Conservation (phyloP, 37 sponge, comb jelly and placozoan species). For the Cliona cf. orientalis region DNA sequence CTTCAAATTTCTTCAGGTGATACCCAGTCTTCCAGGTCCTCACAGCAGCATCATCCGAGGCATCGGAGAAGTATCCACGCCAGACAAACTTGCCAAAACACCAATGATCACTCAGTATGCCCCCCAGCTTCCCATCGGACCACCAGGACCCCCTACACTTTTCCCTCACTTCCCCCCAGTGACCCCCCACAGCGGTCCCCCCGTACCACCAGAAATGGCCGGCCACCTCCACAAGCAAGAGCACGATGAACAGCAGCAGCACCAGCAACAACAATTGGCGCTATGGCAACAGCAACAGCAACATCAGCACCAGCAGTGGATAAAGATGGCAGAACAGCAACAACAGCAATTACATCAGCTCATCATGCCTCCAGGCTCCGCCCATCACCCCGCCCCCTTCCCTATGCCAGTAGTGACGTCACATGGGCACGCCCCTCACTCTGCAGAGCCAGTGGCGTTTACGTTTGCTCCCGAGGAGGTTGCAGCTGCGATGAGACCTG, state of each 20-base stretch:
- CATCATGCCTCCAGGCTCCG: background rate
- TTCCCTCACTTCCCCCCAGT: conserved; percentile 2
- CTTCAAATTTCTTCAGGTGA: background rate
- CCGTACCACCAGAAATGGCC: background rate
- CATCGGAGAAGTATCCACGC: no score
- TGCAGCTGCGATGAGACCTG: no score
- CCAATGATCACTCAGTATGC: conserved; percentile 56
- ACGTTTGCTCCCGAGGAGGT: background rate
- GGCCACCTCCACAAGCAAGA: background rate
- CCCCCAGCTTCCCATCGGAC: conserved; percentile 65
- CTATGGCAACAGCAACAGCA: conserved; percentile 42
- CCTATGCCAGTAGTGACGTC: background rate
- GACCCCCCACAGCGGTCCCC: background rate
- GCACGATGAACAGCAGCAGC: background rate
- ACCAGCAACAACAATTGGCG: conserved; percentile 16
- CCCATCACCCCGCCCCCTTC: background rate
- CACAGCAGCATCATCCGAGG: no score
- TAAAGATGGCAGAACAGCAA: conserved; percentile 13
- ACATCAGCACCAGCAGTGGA: conserved; percentile 17
- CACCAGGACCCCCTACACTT: conserved; percentile 14
- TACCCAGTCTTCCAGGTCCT: no score
- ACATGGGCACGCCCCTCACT: conserved; percentile 1
- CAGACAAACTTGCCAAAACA: conserved; percentile 31
- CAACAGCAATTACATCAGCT: conserved; percentile 9
- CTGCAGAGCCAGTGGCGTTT: background rate